Percentiles rank a stretch among this genome's conserved stretches.
Evolutionary conservation across 2,888 invertebrate genomes (phyloP).

Genomic region (Orthosia gothica): DNA sequence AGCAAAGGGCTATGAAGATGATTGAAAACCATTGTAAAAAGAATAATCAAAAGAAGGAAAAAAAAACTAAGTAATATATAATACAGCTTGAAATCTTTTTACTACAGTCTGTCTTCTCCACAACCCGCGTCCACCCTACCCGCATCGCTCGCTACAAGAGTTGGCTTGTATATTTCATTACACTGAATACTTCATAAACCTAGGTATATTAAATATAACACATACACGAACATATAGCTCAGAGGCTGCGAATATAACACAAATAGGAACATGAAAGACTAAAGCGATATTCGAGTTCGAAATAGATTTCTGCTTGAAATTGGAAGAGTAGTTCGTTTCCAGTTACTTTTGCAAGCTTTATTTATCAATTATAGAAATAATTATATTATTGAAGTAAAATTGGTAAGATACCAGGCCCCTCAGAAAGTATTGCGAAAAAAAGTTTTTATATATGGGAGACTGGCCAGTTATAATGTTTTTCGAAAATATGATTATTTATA

Average conservation of each 20-base stretch:
- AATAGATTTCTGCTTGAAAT: constrained; percentile 10
- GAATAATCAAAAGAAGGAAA: too few species aligned
- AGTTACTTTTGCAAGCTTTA: not conserved
- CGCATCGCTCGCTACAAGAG: constrained; percentile 28
- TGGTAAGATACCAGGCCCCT: too few species aligned
- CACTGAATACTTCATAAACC: constrained; percentile 43
- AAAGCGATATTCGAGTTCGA: not conserved
- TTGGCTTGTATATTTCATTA: constrained; percentile 61
- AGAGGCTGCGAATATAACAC: not conserved
- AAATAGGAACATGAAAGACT: not conserved
- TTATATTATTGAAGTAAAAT: too few species aligned
- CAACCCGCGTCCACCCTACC: not conserved
- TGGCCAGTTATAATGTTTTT: too few species aligned
- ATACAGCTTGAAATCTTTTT: too few species aligned
- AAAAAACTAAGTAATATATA: too few species aligned
- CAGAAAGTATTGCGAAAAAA: too few species aligned
- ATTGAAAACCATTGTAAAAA: too few species aligned
- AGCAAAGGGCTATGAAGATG: too few species aligned
- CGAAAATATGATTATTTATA: too few species aligned
- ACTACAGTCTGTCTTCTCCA: not conserved
- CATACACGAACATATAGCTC: not conserved
- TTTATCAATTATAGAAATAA: too few species aligned
- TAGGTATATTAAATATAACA: constrained; percentile 11
- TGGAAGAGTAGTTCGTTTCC: not conserved
- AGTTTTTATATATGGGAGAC: too few species aligned